A percentile compares a stretch with the other conserved stretches of the same genome.
Conservation (phyloP, 2,113 vertebrate genomes). For the Cardinalis cardinalis region DNA sequence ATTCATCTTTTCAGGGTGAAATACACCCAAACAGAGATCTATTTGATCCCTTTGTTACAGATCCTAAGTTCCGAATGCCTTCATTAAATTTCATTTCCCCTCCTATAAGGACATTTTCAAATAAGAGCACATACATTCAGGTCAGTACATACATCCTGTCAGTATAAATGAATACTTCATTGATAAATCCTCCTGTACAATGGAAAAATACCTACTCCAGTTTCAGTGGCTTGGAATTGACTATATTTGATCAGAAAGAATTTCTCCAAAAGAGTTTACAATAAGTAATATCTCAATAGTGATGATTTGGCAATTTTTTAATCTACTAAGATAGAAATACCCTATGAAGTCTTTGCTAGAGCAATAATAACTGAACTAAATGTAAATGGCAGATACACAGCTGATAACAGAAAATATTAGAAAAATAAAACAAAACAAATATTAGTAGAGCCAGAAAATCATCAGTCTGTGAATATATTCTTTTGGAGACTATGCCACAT, state of each 20-base stretch:
- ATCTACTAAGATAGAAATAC: neutral
- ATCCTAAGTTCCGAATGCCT: neutral
- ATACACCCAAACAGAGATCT: neutral
- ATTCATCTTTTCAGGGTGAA: neutral
- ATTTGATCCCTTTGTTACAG: neutral
- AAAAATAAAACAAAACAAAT: neutral
- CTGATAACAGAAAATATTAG: neutral
- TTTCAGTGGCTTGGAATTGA: neutral
- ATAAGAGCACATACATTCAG: neutral
- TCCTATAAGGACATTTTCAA: neutral
- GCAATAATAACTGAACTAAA: neutral
- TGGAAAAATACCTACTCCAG: neutral
- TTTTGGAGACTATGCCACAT: neutral
- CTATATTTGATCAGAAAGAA: neutral
- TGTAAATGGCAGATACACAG: neutral
- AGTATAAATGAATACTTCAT: rapidly evolving
- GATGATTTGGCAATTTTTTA: neutral
- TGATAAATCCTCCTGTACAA: neutral
- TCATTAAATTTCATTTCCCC: neutral
- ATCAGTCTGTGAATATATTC: neutral
- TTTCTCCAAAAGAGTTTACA: neutral
- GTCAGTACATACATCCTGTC: neutral
- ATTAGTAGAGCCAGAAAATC: neutral
- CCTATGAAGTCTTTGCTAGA: neutral
- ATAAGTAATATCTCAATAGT: neutral